Base-by-base conservation (phyloP, 2,797 vertebrate genomes). In the Microhierax caerulescens region DNA sequence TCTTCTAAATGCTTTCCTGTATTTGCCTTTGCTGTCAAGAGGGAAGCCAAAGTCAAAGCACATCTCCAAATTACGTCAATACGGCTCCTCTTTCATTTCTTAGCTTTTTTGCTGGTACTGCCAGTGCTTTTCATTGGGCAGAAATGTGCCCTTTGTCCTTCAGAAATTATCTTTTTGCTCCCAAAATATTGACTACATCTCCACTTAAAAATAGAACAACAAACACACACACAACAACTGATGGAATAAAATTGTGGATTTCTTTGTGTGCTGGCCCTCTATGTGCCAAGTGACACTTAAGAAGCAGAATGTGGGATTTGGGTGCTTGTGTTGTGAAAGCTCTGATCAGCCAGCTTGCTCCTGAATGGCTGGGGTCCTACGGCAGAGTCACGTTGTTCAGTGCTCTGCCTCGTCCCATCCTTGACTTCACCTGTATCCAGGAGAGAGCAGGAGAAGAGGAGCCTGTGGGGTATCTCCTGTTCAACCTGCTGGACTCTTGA, bases 331-430 rank as follows among this genome's bases (percentile, higher is more conserved):
- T 39, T 51, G 30, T 3, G n/a, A 30, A 25, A 68, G 54, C 63
- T 28, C 1, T 0, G 82, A 9, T 36, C 20, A 7, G 48, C 30
- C 64, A 21, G 34, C 27, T 17, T 14, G 43, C 12, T 64, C 57
- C 22, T 7, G 21, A 8, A 10, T 16, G 47, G 39, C 64, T 61
- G 79, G 28, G 28, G 21, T 34, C 54, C 94, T 80, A 9, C 60
- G 22, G 70, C 39, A 20, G 9, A 16, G 32, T 60, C 70, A 1
- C 27, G 0, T 1, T n/a, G 9, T 8, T 2, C 36, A 7, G 0
- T 12, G 37, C 64, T 50, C 41, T 30, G 17, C 18, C 15, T 12
- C 7, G 34, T 9, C 18, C 9, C 5, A 13, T 32, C 30, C 36
- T 39, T 6, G 2, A 2, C 4, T n/a, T 50, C 28, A 0, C 28